These are phyloP conservation scores for Brachionus sp. DNA, from an alignment of 1,140 invertebrate species.

Conservation along the genomic window DNA sequence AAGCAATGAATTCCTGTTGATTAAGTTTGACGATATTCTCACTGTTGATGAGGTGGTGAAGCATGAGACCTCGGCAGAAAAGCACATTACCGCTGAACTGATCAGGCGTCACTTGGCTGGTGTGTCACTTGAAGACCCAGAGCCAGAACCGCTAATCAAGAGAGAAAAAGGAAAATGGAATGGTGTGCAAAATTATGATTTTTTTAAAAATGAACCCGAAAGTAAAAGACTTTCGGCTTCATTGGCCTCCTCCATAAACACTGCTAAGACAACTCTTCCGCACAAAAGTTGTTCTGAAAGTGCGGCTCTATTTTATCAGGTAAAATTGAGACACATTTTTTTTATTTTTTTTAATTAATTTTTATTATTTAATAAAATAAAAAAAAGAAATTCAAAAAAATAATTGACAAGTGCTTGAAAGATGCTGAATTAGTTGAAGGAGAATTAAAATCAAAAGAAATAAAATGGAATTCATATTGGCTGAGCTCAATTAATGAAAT, in stretches of 20 bases:
- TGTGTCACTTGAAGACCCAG: constrained; percentile 18
- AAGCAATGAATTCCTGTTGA: not conserved
- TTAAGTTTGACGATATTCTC: constrained; percentile 43
- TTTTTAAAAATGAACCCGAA: not conserved
- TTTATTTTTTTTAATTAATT: not conserved
- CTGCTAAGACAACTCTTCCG: constrained; percentile 9
- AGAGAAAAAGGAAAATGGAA: constrained; percentile 40
- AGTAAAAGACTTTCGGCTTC: not conserved
- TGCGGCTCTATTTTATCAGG: not conserved
- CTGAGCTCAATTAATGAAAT: constrained; percentile 13
- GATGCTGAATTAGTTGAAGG: not conserved
- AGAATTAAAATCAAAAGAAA: constrained; percentile 30
- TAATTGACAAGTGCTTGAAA: not conserved
- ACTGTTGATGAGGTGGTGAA: constrained; percentile 34
- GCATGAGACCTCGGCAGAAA: constrained; percentile 35
- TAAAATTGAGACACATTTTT: not conserved
- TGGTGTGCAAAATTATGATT: constrained; percentile 24
- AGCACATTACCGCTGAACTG: not conserved
- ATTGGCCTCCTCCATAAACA: not conserved
- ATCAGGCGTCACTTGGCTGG: constrained; percentile 25
- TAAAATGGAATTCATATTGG: constrained; percentile 35
- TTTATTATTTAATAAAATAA: not conserved
- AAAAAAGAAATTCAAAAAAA: constrained; percentile 16
- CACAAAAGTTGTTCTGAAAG: constrained; percentile 7
- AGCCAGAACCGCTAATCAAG: constrained; percentile 10